Percentiles rank a stretch among this genome's conserved stretches.
Conservation (phyloP, 1,140 invertebrate species). For the Scylla paramamosain region DNA sequence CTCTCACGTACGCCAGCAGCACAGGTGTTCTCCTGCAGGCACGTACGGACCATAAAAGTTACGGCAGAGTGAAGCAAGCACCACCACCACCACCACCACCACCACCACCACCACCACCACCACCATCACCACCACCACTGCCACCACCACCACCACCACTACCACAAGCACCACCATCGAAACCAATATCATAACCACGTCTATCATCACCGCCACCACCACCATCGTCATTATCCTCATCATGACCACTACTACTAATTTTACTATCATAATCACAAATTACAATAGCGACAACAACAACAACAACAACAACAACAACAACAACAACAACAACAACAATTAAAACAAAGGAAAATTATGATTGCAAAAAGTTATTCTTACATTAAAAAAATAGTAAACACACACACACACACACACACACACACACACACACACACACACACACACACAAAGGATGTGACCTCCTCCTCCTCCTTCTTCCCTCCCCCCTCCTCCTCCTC, state of each 20-base stretch:
- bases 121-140: neutral
- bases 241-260: neutral
- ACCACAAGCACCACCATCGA: neutral
- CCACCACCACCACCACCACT: neutral
- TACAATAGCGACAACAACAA: neutral
- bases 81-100: neutral
- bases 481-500: neutral
- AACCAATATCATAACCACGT: neutral
- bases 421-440: slow-evolving; percentile 12
- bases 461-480: neutral
- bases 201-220: neutral
- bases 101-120: neutral
- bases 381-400: neutral
- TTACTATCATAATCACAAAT: no score
- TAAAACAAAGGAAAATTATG: no score
- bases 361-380: no score
- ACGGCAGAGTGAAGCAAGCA: neutral
- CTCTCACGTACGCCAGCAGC: neutral
- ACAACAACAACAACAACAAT: neutral
- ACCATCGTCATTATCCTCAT: neutral
- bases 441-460: slow-evolving; percentile 1
- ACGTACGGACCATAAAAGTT: neutral
- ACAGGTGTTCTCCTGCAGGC: neutral
- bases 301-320: neutral
- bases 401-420: neutral